phyloP scores from a whole-genome alignment of 2,113 vertebrate species.

The Chaetura pelagica region DNA sequence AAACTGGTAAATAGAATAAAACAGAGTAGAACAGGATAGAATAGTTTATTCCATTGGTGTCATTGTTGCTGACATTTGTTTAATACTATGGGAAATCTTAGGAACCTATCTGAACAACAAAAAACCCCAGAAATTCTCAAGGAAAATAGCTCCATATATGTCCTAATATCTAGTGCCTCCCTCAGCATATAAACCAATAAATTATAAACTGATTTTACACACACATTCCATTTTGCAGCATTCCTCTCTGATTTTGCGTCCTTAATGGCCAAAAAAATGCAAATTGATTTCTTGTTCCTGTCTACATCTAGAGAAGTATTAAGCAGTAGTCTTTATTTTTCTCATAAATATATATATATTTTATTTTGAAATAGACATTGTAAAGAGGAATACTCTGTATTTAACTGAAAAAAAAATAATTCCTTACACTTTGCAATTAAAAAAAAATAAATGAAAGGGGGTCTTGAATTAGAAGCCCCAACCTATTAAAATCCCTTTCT shows the following conservation, averaged over 20 bases:
- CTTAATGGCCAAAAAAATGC: not conserved
- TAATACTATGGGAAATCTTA: not conserved
- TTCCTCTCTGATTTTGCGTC: not conserved
- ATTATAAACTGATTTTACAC: not conserved
- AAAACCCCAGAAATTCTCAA: constrained; percentile 8
- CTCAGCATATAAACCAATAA: not conserved
- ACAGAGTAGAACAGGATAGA: not conserved
- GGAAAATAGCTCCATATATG: not conserved
- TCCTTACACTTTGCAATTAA: not conserved
- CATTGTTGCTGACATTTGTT: not conserved
- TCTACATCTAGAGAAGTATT: not conserved
- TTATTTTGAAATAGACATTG: not conserved
- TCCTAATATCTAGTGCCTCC: not conserved
- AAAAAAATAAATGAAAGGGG: not conserved
- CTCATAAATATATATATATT: constrained; percentile 28
- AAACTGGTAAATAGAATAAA: not conserved
- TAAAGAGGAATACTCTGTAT: constrained; percentile 26
- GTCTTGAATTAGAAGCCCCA: constrained; percentile 22
- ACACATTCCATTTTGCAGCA: not conserved
- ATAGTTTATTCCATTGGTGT: not conserved
- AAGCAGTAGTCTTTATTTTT: constrained; percentile 6
- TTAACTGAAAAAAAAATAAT: constrained; percentile 32
- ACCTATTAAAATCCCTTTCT: constrained; percentile 62
- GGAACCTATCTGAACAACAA: not conserved
- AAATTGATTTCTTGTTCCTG: constrained; percentile 37